Conservation (phyloP, 2,888 invertebrate genomes). For the Marronus borbonicus region DNA sequence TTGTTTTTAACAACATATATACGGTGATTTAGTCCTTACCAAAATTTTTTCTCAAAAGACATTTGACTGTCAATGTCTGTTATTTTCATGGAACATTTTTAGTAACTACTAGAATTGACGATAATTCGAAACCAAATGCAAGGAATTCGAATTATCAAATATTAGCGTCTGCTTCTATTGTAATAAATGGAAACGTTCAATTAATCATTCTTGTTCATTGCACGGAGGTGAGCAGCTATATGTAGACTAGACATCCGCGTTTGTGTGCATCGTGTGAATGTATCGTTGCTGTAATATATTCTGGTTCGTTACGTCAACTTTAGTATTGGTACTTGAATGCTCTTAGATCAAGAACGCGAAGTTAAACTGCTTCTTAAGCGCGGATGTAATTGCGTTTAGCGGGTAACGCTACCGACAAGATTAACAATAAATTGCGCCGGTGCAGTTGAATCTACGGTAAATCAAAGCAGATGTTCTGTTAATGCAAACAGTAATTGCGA, state of each 20-base stretch:
- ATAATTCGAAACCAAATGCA: no score
- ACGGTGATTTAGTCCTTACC: no score
- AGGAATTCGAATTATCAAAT: no score
- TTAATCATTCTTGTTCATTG: constrained; percentile 22
- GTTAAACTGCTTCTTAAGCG: constrained; percentile 21
- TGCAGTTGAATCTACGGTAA: constrained; percentile 2
- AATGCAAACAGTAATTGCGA: constrained; percentile 3
- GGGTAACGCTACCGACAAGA: constrained; percentile 12
- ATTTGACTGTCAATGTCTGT: no score
- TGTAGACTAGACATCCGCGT: neutral
- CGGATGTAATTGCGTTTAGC: constrained; percentile 25
- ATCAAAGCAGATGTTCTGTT: constrained; percentile 5
- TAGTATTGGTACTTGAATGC: constrained; percentile 6
- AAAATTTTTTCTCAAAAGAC: no score
- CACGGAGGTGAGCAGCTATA: neutral
- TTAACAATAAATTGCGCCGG: constrained; percentile 24
- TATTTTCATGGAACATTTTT: no score
- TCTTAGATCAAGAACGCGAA: constrained; percentile 29
- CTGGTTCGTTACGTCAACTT: constrained; percentile 26
- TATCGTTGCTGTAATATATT: constrained; percentile 6
- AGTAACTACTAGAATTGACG: no score
- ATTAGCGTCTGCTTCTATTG: no score
- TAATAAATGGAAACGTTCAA: neutral
- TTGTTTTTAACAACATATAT: no score
- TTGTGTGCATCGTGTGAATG: neutral